Conservation (phyloP, 2,888 invertebrate species). For the Acrocera orbiculus region DNA sequence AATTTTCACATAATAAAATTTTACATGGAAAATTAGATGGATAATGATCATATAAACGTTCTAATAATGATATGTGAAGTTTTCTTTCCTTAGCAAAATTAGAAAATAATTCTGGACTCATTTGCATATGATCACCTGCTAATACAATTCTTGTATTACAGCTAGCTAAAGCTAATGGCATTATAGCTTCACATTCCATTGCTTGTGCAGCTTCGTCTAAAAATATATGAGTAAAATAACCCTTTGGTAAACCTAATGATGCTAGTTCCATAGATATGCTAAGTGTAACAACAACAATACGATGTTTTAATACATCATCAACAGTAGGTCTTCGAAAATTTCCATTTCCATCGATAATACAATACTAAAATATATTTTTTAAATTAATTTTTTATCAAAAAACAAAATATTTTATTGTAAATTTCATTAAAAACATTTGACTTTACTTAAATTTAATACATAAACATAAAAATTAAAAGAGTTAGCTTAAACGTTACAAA, state of each 20-base stretch:
- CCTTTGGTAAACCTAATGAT: slow-evolving; percentile 46
- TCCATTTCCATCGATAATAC: slow-evolving; percentile 44
- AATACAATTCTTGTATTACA: slow-evolving; percentile 55
- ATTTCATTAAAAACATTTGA: too few species aligned
- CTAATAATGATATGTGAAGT: slow-evolving; percentile 54
- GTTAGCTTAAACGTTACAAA: too few species aligned
- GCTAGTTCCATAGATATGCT: slow-evolving; percentile 60
- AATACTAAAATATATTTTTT: slow-evolving; percentile 54
- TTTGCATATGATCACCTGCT: slow-evolving; percentile 74
- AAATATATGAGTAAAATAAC: slow-evolving; percentile 57
- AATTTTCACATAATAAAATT: slow-evolving; percentile 64
- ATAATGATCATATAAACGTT: slow-evolving; percentile 60
- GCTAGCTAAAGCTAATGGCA: slow-evolving; percentile 57
- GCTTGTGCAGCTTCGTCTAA: slow-evolving; percentile 79
- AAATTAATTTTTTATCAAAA: too few species aligned
- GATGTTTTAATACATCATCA: slow-evolving; percentile 50
- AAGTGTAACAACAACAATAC: slow-evolving; percentile 61
- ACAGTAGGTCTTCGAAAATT: slow-evolving; percentile 50
- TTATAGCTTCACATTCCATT: slow-evolving; percentile 69
- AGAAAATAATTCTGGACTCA: slow-evolving; percentile 66
- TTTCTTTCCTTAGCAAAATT: slow-evolving; percentile 51
- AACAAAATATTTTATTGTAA: too few species aligned
- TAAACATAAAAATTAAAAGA: too few species aligned
- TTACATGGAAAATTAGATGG: slow-evolving; percentile 57
- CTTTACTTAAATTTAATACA: too few species aligned